Percentiles rank a stretch among this genome's conserved stretches.
phyloP scores from a whole-genome alignment of 2,113 vertebrate genomes.

The Merops nubicus region DNA sequence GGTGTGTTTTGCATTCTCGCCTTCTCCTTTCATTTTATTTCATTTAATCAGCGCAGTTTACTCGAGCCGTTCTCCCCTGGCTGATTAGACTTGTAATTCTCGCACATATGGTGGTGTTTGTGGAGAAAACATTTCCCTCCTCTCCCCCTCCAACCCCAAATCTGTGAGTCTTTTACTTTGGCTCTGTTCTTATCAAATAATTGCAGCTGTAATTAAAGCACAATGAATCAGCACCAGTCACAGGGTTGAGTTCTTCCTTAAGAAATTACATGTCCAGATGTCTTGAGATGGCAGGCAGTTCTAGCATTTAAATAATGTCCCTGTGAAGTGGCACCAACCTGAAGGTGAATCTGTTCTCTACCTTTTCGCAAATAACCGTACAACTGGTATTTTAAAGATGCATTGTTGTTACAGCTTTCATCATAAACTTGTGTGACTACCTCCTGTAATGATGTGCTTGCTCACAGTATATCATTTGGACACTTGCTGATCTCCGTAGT shows the following conservation, averaged over 20 bases:
- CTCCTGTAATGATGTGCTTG: background rate
- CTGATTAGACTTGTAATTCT: slow-evolving; percentile 64
- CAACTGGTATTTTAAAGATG: slow-evolving; percentile 3
- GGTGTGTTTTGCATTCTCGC: slow-evolving; percentile 55
- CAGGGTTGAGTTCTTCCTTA: slow-evolving; percentile 42
- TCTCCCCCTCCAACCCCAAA: slow-evolving; percentile 45
- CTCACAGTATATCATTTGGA: background rate
- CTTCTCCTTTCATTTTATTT: slow-evolving; percentile 39
- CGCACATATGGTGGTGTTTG: slow-evolving; percentile 50
- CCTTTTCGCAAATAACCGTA: background rate
- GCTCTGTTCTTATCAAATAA: slow-evolving; percentile 70
- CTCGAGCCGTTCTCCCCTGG: slow-evolving; percentile 25
- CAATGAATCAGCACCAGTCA: slow-evolving; percentile 41
- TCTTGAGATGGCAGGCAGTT: slow-evolving; percentile 40
- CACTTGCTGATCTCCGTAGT: background rate
- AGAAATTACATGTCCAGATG: slow-evolving; percentile 54
- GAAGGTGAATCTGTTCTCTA: slow-evolving; percentile 5
- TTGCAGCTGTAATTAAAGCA: slow-evolving; percentile 52
- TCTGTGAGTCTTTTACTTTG: slow-evolving; percentile 58
- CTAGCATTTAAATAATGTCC: slow-evolving; percentile 46
- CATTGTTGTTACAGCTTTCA: background rate
- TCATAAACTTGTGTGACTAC: background rate
- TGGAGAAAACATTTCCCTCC: slow-evolving; percentile 47
- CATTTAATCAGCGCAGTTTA: slow-evolving; percentile 50
- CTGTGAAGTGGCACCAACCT: background rate